phyloP scores from a whole-genome alignment of 1,140 invertebrate species.

The Drosophila truncata region DNA sequence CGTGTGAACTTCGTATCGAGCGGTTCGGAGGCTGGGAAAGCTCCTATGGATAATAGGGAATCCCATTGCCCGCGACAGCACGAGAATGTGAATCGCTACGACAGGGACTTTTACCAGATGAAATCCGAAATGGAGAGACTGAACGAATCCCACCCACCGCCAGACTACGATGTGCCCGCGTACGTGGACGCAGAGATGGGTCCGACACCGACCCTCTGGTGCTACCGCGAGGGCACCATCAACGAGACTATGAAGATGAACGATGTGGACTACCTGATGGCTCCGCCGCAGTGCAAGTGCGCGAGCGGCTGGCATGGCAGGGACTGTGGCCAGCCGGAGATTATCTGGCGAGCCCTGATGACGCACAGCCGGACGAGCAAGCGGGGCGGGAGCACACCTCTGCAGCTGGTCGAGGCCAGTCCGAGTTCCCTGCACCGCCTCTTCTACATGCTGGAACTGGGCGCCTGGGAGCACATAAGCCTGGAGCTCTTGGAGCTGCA shows the following conservation, averaged over 20 bases:
- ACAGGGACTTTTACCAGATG: conserved; percentile 66
- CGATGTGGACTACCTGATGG: conserved; percentile 56
- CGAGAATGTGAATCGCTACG: conserved; percentile 68
- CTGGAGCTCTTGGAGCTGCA: conserved; percentile 87
- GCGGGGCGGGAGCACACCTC: conserved; percentile 31
- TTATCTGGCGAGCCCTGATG: conserved; percentile 89
- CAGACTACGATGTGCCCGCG: conserved; percentile 54
- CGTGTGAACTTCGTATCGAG: conserved; percentile 57
- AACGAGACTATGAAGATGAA: conserved; percentile 75
- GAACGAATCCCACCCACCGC: conserved; percentile 50
- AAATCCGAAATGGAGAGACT: conserved; percentile 46
- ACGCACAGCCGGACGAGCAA: conserved; percentile 73
- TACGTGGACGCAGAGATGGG: conserved; percentile 55
- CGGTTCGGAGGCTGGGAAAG: background rate
- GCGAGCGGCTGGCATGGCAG: conserved; percentile 88
- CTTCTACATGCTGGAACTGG: conserved; percentile 87
- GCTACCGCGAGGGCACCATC: conserved; percentile 87
- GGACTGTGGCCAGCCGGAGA: conserved; percentile 89
- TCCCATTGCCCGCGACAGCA: conserved; percentile 31
- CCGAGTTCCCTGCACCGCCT: conserved; percentile 86
- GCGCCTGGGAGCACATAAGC: conserved; percentile 85
- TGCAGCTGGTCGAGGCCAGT: conserved; percentile 69
- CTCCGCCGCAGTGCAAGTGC: conserved; percentile 86
- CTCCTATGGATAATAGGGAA: background rate
- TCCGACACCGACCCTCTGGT: conserved; percentile 86